Conservation (phyloP, 2,113 vertebrate species). For the Otis tarda region DNA sequence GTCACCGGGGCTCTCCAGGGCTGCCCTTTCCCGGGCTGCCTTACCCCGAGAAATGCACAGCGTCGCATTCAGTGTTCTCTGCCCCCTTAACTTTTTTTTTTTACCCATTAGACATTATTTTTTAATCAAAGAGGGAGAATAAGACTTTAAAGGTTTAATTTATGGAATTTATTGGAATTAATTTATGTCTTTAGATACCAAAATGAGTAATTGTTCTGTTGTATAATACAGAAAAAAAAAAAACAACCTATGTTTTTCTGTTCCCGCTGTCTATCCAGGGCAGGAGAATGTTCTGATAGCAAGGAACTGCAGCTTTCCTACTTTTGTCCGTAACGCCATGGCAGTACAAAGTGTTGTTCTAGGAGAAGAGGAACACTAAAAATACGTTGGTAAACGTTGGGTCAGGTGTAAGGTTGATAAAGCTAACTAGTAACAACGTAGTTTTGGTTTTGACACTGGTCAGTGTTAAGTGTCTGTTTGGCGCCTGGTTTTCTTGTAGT, state of each 20-base stretch:
- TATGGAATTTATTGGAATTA: background rate
- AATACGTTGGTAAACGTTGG: background rate
- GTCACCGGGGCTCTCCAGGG: accelerated
- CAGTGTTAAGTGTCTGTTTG: background rate
- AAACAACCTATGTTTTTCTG: background rate
- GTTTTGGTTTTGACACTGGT: background rate
- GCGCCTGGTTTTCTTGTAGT: background rate
- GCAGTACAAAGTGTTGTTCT: too few relatives aligned
- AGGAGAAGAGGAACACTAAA: background rate
- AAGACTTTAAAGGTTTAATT: background rate
- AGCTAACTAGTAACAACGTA: background rate
- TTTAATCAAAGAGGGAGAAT: background rate
- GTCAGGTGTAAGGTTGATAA: background rate
- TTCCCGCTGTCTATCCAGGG: accelerated
- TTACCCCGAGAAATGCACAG: accelerated
- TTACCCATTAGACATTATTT: accelerated
- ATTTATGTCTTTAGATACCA: background rate
- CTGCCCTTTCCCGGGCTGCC: background rate
- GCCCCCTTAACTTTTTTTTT: accelerated
- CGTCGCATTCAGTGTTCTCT: accelerated
- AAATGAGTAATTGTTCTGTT: background rate
- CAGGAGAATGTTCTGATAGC: background rate
- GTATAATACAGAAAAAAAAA: background rate
- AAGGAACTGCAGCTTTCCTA: background rate
- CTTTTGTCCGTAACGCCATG: too few relatives aligned